A percentile compares a stretch with the other conserved stretches of the same genome.
These are phyloP conservation scores for Andrena trimmerana DNA, from an alignment of 2,888 invertebrate genomes.

Conservation along the genomic window DNA sequence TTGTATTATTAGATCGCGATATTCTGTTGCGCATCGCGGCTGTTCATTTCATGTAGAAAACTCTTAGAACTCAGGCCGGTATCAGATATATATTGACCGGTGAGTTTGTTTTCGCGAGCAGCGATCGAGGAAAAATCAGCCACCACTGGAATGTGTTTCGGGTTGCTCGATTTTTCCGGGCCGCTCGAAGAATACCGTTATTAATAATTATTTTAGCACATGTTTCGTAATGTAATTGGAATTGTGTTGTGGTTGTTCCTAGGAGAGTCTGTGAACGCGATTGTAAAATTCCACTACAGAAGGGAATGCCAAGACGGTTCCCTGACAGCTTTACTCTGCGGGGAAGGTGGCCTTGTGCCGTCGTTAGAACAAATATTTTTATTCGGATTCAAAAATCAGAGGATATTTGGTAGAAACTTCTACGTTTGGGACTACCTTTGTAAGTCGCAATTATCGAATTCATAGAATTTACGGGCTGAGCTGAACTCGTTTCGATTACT, in stretches of 20 bases:
- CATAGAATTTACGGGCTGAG: background rate
- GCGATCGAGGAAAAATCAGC: too few species aligned
- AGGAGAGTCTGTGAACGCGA: constrained; percentile 98
- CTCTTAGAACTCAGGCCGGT: too few species aligned
- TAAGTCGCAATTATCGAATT: constrained; percentile 84
- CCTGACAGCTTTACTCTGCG: constrained; percentile 96
- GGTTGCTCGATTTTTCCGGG: too few species aligned
- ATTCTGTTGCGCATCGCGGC: too few species aligned
- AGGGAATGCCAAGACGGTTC: constrained; percentile 93
- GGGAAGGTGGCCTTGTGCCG: constrained; percentile 97
- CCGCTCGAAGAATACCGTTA: background rate
- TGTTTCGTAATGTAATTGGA: background rate
- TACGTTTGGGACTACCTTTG: constrained; percentile 99
- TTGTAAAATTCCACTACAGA: constrained; percentile 98
- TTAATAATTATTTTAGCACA: background rate
- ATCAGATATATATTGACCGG: too few species aligned
- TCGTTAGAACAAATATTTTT: constrained; percentile 97
- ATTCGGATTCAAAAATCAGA: constrained; percentile 97
- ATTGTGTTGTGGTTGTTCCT: constrained; percentile 4
- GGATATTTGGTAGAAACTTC: constrained; percentile 96
- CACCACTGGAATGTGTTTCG: too few species aligned
- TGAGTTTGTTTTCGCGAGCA: too few species aligned
- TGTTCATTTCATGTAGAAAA: too few species aligned
- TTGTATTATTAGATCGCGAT: too few species aligned
- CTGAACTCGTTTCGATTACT: too few species aligned